Conservation (phyloP, 1,140 invertebrate genomes). For the Papilio machaon region DNA sequence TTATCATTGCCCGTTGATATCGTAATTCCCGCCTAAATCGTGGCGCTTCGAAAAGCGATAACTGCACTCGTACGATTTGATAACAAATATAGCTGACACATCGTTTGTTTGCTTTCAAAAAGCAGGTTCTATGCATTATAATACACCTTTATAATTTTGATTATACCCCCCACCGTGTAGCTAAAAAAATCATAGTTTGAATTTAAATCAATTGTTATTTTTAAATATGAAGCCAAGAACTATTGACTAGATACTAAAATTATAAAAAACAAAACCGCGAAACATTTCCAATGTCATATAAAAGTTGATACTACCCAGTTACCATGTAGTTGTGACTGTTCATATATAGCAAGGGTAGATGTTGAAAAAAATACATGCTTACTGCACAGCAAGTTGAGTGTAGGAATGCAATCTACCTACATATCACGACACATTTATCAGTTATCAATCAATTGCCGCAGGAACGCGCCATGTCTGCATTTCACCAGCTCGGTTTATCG, state of each 20-base stretch:
- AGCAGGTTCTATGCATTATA: not conserved
- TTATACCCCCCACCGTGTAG: not conserved
- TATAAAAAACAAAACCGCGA: not conserved
- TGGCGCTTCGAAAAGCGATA: not conserved
- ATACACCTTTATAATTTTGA: not conserved
- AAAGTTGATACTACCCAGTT: not conserved
- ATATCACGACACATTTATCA: slow-evolving; percentile 8
- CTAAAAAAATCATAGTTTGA: too few relatives aligned
- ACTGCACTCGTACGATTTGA: slow-evolving; percentile 16
- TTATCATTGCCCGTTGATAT: slow-evolving; percentile 5
- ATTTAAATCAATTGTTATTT: too few relatives aligned
- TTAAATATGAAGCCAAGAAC: too few relatives aligned
- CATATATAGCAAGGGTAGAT: not conserved
- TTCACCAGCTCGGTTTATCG: slow-evolving; percentile 10
- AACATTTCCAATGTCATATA: not conserved
- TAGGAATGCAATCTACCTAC: slow-evolving; percentile 6
- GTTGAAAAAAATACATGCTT: not conserved
- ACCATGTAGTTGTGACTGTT: not conserved
- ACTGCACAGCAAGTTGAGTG: not conserved
- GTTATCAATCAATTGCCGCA: slow-evolving; percentile 22
- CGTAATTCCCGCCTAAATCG: not conserved
- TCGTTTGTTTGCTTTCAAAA: not conserved
- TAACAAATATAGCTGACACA: not conserved
- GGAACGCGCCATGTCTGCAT: slow-evolving; percentile 16
- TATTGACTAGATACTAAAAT: too few relatives aligned